These are phyloP conservation scores for Phallusia fumigata DNA, from an alignment of 23 tunicate species.

Conservation along the genomic window DNA sequence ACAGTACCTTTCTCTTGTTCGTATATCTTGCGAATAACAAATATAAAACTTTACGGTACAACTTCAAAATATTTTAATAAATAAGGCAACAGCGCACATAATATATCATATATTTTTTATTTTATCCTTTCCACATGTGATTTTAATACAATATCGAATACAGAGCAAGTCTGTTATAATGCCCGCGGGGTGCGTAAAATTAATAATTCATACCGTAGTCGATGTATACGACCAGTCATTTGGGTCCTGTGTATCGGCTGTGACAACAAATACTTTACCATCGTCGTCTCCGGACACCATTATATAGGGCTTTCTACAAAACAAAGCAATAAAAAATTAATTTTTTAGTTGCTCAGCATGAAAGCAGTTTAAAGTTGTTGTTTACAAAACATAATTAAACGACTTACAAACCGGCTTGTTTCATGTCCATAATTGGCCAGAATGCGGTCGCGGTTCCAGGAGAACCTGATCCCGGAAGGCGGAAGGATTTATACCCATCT, in stretches of 20 bases:
- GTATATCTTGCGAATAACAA: slow-evolving; percentile 42
- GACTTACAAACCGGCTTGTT: slow-evolving; percentile 45
- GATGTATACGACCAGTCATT: slow-evolving; percentile 64
- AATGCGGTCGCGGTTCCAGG: slow-evolving; percentile 76
- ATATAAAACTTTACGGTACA: too few relatives aligned
- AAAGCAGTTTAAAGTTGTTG: too few relatives aligned
- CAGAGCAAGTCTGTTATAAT: too few relatives aligned
- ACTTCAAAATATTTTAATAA: too few relatives aligned
- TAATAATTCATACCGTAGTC: slow-evolving; percentile 40
- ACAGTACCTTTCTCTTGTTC: slow-evolving; percentile 56
- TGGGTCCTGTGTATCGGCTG: slow-evolving; percentile 42
- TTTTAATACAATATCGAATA: too few relatives aligned
- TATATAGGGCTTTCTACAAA: slow-evolving; percentile 75
- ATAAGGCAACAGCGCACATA: too few relatives aligned
- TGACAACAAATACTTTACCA: slow-evolving; percentile 71
- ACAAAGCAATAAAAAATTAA: not conserved
- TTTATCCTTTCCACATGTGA: too few relatives aligned
- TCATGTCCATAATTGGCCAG: slow-evolving; percentile 48
- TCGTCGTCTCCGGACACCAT: slow-evolving; percentile 93
- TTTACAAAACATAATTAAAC: not conserved
- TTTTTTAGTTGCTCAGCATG: too few relatives aligned
- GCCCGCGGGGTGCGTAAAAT: too few relatives aligned
- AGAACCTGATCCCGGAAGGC: slow-evolving; percentile 73
- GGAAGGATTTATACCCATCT: slow-evolving; percentile 45
- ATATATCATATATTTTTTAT: too few relatives aligned